These are phyloP conservation scores for Eumaeus atala DNA, from an alignment of 1,140 invertebrate species.

Conservation along the genomic window DNA sequence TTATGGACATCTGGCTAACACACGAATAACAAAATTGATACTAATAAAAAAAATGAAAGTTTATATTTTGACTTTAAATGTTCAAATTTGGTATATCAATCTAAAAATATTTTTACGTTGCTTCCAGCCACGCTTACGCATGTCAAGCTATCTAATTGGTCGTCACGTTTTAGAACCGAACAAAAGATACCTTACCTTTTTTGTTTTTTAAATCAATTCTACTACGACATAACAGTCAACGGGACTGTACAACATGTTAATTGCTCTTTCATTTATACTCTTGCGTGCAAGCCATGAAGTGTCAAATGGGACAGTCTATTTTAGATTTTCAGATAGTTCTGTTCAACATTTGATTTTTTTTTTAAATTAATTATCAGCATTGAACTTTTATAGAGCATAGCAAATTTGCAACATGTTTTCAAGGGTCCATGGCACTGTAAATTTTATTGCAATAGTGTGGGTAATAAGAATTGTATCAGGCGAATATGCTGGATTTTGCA, in stretches of 20 bases:
- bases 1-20: too few relatives aligned
- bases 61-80: too few relatives aligned
- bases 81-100: neutral
- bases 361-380: conserved; percentile 14
- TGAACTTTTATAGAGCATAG: conserved; percentile 4
- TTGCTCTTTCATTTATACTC: conserved; percentile 53
- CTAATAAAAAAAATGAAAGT: too few relatives aligned
- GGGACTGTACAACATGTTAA: conserved; percentile 57
- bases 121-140: conserved; percentile 4
- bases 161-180: conserved; percentile 22
- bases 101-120: neutral
- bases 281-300: conserved; percentile 29
- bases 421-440: conserved; percentile 1
- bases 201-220: conserved; percentile 39
- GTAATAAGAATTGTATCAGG: conserved; percentile 24
- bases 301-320: conserved; percentile 41
- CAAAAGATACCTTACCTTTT: conserved; percentile 36
- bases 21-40: too few relatives aligned
- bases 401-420: conserved; percentile 5
- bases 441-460: conserved; percentile 2
- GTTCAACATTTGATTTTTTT: conserved; percentile 24
- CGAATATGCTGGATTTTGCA: conserved; percentile 27
- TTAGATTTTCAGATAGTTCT: conserved; percentile 34
- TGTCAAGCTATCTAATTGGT: conserved; percentile 18
- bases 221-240: conserved; percentile 52